Evolutionary conservation across 1,140 invertebrate species (phyloP), one percentile per base, ranked within the genome.

Genomic region (Diploscapter pachys): DNA sequence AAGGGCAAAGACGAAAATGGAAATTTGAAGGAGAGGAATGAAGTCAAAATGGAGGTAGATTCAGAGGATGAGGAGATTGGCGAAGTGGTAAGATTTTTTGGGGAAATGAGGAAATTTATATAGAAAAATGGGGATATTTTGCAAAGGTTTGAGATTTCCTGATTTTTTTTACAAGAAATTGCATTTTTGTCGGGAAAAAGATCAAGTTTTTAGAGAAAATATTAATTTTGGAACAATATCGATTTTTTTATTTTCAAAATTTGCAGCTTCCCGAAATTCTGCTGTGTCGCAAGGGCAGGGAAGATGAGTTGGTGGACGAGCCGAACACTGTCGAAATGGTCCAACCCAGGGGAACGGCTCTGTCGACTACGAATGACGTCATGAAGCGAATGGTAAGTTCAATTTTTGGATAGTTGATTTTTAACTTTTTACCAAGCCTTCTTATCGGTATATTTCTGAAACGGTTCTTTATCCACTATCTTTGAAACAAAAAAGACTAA

Each of bases 281-380:
- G 11, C 78, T 80, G 51, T 75, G 64, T 50, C 76, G 80, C 8
- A 49, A 63, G 51, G 66, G 75, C 9, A 48, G 62, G 31, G 51
- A 52, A 59, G 11, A 57, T 3, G 81, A 81, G 51, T 52, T 71
- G 4, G 54, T 56, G 3, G 75, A 76, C 56, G 64, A 65, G 9
- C 72, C 59, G 53, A 76, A 69, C 63, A 71, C 71, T 51, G 61
- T 72, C 13, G 75, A 76, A 52, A 50, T 76, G 8, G 57, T 51
- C 5, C 62, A 49, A 55, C 63, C 70, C 3, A 50, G 69, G 13
- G 56, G 63, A 6, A 72, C 70, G 9, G 75, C 75, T 4, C 61
- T 76, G 6, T 64, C 59, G 11, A 53, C 63, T 52, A 71, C n/a
- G 48, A 49, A 71, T 49, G 53, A 61, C 5, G 55, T 62, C 9